Base-by-base conservation (phyloP, 2,113 vertebrate genomes). In the Centropus unirufus region DNA sequence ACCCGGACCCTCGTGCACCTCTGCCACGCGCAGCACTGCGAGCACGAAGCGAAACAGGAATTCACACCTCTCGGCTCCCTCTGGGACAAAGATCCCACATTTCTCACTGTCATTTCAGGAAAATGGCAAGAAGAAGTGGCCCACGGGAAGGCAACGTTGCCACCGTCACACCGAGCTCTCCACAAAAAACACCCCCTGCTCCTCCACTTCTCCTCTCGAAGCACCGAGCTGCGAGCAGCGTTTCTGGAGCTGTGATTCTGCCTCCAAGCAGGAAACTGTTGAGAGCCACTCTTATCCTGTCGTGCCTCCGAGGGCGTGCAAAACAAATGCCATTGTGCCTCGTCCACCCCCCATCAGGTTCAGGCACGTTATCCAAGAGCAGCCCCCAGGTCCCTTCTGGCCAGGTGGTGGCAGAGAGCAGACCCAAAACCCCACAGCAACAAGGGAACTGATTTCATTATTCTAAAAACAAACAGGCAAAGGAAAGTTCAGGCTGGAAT, bases 381-480 rank as follows among this genome's bases (percentile, higher is more conserved):
- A 85, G 91, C 70, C 93, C 80, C 89, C 86, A 42, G 95, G 87
- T 95, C 93, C 92, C 95, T 92, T 46, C 86, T 93, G 95, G 72
- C 95, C 92, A 96, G 96, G 96, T 96, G 95, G 95, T 97, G 89
- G 95, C 95, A 94, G 86, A 93, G 96, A 94, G 90, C 91, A 94
- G 95, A 76, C 86, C 92, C 95, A 61, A 96, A 97, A 82, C 74
- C 96, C 93, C 94, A 96, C 67, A 95, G 83, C 94, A 97, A 98
- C 94, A 96, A 94, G 93, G 97, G 97, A 97, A 96, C 83, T 93
- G 90, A 87, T 93, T 97, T 98, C 98, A 97, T 97, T 97, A 94
- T 96, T 98, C 95, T 97, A 96, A 97, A 98, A 98, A 98, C 97
- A 98, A 96, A 97, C 96, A 97, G 96, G 81, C 95, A 86, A 97